Evolutionary conservation across 2,113 vertebrate species (phyloP).

Genomic region (Rhabdornis inornatus): DNA sequence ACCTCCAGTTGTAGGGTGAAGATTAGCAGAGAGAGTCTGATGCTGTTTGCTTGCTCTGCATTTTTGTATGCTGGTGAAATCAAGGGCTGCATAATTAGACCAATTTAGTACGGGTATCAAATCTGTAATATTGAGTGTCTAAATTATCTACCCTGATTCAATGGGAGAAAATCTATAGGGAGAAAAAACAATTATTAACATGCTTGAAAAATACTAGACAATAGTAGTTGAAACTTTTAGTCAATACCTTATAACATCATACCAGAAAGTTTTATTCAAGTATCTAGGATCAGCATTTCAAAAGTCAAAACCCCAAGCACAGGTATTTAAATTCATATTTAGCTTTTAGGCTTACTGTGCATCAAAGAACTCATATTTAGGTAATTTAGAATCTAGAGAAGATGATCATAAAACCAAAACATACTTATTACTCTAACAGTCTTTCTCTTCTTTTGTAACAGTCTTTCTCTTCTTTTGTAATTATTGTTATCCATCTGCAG

Average conservation of each 20-base stretch:
- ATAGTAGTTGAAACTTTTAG: background rate
- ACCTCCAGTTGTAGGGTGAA: background rate
- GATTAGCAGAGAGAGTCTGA: background rate
- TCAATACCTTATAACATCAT: background rate
- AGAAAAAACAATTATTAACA: background rate
- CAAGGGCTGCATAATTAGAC: background rate
- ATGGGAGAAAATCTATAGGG: background rate
- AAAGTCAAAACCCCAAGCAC: background rate
- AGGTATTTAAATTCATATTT: background rate
- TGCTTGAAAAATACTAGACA: background rate
- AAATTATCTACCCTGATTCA: background rate
- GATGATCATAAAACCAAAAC: background rate
- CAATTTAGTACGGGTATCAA: background rate
- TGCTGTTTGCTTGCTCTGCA: background rate
- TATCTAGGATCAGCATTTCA: background rate
- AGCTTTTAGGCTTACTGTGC: background rate
- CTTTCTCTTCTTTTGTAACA: background rate
- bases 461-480: background rate
- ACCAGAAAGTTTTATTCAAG: background rate
- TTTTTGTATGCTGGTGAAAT: background rate
- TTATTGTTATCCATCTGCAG: background rate
- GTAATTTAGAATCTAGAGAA: background rate
- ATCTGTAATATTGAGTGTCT: background rate
- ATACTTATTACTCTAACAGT: background rate
- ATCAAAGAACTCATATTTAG: background rate